These are phyloP conservation scores for Drosophila santomea DNA, from an alignment of 1,140 invertebrate genomes.

Conservation along the genomic window DNA sequence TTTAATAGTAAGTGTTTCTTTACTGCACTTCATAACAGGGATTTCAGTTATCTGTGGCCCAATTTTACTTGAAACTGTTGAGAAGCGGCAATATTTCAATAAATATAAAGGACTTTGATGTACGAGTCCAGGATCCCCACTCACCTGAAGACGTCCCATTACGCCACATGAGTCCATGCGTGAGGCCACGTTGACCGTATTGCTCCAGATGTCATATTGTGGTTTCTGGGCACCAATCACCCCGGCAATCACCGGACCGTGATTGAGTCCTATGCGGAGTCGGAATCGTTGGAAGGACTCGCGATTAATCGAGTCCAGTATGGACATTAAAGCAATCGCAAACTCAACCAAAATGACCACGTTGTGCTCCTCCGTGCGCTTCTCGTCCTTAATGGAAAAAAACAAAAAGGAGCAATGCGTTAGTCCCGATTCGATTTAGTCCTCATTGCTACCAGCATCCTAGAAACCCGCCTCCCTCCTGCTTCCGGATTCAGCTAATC, in stretches of 20 bases:
- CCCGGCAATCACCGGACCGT: slow-evolving; percentile 97
- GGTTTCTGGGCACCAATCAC: slow-evolving; percentile 98
- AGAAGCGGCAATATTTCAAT: too few species aligned
- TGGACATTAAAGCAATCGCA: slow-evolving; percentile 95
- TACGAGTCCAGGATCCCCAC: background rate
- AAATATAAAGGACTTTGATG: too few species aligned
- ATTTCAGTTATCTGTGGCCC: too few species aligned
- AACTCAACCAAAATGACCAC: slow-evolving; percentile 96
- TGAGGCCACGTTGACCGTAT: slow-evolving; percentile 98
- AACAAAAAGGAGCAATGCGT: slow-evolving; percentile 36
- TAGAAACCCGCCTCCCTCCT: slow-evolving; percentile 13
- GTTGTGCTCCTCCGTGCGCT: slow-evolving; percentile 93
- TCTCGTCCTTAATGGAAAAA: slow-evolving; percentile 87
- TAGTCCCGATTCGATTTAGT: slow-evolving; percentile 57
- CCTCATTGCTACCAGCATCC: slow-evolving; percentile 36
- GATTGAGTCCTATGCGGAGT: slow-evolving; percentile 95
- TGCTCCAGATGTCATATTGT: slow-evolving; percentile 99
- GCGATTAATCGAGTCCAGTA: slow-evolving; percentile 97
- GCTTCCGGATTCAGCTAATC: slow-evolving; percentile 38
- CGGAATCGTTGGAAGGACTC: slow-evolving; percentile 98
- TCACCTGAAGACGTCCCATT: slow-evolving; percentile 93
- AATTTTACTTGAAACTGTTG: too few species aligned
- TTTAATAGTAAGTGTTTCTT: too few species aligned
- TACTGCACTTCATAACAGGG: too few species aligned
- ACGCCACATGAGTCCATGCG: slow-evolving; percentile 98